These are phyloP conservation scores for Anorthoa munda DNA, from an alignment of 2,888 invertebrate species.

Conservation along the genomic window DNA sequence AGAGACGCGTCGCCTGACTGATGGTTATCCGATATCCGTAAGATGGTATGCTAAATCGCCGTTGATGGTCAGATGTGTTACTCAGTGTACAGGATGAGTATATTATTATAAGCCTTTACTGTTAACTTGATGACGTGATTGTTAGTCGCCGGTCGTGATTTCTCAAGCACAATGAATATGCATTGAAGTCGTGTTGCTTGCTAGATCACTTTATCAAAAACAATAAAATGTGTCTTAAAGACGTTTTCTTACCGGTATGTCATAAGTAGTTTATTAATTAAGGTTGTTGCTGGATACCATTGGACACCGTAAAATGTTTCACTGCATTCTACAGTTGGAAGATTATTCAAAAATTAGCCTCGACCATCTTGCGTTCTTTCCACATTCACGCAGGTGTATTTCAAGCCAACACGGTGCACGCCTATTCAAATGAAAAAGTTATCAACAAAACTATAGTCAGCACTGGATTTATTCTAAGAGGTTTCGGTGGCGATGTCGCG, in stretches of 20 bases:
- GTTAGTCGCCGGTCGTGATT: slow-evolving; percentile 32
- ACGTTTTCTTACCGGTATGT: neutral
- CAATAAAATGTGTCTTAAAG: neutral
- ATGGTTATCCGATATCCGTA: slow-evolving; percentile 74
- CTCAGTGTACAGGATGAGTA: slow-evolving; percentile 62
- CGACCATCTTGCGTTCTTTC: slow-evolving; percentile 4
- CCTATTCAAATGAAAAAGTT: slow-evolving; percentile 57
- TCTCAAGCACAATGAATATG: slow-evolving; percentile 37
- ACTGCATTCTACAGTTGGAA: neutral
- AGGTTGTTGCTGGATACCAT: neutral
- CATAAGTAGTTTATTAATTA: neutral
- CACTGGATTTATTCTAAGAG: slow-evolving; percentile 70
- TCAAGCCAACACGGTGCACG: neutral
- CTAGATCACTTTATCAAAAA: slow-evolving; percentile 17
- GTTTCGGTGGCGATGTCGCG: slow-evolving; percentile 72
- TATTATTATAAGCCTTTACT: slow-evolving; percentile 50
- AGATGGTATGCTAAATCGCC: slow-evolving; percentile 68
- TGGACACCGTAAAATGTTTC: neutral
- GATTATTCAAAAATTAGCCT: slow-evolving; percentile 8
- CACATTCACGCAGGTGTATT: slow-evolving; percentile 21
- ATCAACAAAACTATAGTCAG: slow-evolving; percentile 64
- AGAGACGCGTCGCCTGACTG: slow-evolving; percentile 67
- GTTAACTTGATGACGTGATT: slow-evolving; percentile 56
- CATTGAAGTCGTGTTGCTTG: slow-evolving; percentile 7
- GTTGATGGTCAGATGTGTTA: slow-evolving; percentile 70